phyloP scores from a whole-genome alignment of 2,797 vertebrate genomes.

The Gobionotothen gibberifrons region DNA sequence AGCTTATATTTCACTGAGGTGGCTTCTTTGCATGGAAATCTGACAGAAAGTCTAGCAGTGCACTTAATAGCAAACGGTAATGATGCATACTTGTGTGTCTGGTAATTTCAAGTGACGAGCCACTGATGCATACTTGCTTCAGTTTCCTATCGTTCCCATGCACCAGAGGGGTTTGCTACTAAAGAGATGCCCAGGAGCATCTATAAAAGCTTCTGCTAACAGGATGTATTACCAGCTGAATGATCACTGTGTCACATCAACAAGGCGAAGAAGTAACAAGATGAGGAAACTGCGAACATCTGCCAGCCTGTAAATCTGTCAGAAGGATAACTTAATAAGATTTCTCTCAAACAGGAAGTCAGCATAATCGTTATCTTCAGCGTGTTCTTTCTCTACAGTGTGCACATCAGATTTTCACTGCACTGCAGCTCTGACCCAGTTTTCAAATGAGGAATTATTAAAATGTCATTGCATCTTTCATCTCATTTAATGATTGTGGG shows the following conservation, averaged over 20 bases:
- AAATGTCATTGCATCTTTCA: constrained; percentile 26
- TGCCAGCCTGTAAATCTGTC: constrained; percentile 26
- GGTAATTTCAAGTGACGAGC: constrained; percentile 8
- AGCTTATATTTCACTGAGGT: not conserved
- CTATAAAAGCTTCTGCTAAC: constrained; percentile 9
- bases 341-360: constrained; percentile 23
- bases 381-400: not conserved
- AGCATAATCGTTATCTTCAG: constrained; percentile 4
- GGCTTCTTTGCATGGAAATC: not conserved
- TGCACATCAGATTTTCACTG: not conserved
- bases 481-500: not conserved
- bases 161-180: not conserved
- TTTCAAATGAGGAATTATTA: constrained; percentile 31
- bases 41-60: not conserved
- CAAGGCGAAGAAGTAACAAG: not conserved
- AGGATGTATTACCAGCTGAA: constrained; percentile 15
- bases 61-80: not conserved
- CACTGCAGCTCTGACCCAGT: constrained; percentile 33
- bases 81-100: not conserved
- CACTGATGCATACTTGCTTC: not conserved
- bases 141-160: not conserved
- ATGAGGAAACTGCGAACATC: constrained; percentile 19
- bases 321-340: constrained; percentile 1
- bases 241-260: constrained; percentile 20
- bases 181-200: not conserved